phyloP scores from a whole-genome alignment of 2,113 vertebrate genomes.

The Hystrix brachyura region DNA sequence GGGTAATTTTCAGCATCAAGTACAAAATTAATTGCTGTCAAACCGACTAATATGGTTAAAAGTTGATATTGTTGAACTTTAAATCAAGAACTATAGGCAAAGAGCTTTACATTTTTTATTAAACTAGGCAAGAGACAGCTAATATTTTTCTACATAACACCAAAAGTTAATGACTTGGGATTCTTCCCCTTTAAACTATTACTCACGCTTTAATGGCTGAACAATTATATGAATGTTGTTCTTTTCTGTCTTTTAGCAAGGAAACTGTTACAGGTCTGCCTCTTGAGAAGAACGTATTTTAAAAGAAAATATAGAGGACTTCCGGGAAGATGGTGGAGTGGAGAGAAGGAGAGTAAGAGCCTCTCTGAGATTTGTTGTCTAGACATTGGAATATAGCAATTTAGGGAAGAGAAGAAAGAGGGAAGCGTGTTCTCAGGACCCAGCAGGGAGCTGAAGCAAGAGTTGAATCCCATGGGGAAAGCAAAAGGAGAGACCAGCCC shows the following conservation, averaged over 20 bases:
- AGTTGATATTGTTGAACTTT: conserved; percentile 74
- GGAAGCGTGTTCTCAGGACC: too few species aligned
- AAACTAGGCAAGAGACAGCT: conserved; percentile 32
- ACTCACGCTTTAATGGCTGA: conserved; percentile 37
- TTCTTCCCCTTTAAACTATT: conserved; percentile 54
- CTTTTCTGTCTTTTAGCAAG: background rate
- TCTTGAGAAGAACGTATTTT: conserved; percentile 29
- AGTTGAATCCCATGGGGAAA: too few species aligned
- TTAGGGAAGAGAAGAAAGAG: too few species aligned
- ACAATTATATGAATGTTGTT: conserved; percentile 22
- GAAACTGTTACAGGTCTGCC: conserved; percentile 41
- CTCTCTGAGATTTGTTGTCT: too few species aligned
- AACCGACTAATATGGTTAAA: conserved; percentile 71
- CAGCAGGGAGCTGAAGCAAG: too few species aligned
- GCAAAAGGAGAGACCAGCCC: too few species aligned
- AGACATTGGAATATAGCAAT: too few species aligned
- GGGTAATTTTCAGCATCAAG: conserved; percentile 75
- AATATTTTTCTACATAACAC: conserved; percentile 38
- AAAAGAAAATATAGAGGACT: conserved; percentile 50
- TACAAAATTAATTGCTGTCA: conserved; percentile 75
- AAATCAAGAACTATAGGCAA: conserved; percentile 61
- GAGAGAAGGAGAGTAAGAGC: too few species aligned
- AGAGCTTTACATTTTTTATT: background rate
- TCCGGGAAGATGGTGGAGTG: too few species aligned
- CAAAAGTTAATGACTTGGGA: conserved; percentile 63